These are phyloP conservation scores for Poeciliopsis infans DNA, from an alignment of 2,797 vertebrate genomes.

Conservation along the genomic window DNA sequence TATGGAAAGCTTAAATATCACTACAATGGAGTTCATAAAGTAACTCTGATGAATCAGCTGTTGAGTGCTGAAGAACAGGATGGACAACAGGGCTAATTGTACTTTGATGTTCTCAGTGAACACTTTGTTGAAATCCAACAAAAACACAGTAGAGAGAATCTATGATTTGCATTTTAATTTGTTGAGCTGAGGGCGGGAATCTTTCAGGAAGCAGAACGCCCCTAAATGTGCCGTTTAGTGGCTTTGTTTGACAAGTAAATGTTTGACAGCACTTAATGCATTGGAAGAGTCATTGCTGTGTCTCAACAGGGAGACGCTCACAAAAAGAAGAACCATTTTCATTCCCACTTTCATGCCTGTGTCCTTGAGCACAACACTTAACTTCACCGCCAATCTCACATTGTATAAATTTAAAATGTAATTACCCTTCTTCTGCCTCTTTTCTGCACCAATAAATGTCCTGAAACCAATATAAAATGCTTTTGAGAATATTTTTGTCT, in stretches of 20 bases:
- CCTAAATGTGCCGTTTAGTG: constrained; percentile 22
- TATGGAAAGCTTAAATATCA: not conserved
- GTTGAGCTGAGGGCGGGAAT: constrained; percentile 21
- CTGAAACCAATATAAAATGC: constrained; percentile 11
- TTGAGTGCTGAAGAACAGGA: constrained; percentile 8
- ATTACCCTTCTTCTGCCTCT: constrained; percentile 7
- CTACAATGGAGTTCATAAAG: not conserved
- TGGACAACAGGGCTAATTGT: constrained; percentile 1
- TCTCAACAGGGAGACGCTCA: constrained; percentile 4
- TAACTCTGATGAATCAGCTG: constrained; percentile 6
- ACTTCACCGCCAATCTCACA: constrained; percentile 6
- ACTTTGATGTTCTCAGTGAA: constrained; percentile 17
- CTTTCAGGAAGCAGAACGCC: constrained; percentile 5
- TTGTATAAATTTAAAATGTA: constrained; percentile 6
- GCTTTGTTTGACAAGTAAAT: constrained; percentile 30
- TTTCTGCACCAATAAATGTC: constrained; percentile 2
- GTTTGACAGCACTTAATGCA: constrained; percentile 15
- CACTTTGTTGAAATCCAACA: constrained; percentile 12
- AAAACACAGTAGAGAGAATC: constrained; percentile 14
- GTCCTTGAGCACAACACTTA: constrained; percentile 27
- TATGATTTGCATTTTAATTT: constrained; percentile 38
- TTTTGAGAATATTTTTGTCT: constrained; percentile 12
- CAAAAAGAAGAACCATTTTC: constrained; percentile 11
- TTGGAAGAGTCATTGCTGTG: not conserved
- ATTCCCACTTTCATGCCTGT: constrained; percentile 6